These are phyloP conservation scores for Xestobium rufovillosum DNA, from an alignment of 2,888 invertebrate genomes.

Conservation along the genomic window DNA sequence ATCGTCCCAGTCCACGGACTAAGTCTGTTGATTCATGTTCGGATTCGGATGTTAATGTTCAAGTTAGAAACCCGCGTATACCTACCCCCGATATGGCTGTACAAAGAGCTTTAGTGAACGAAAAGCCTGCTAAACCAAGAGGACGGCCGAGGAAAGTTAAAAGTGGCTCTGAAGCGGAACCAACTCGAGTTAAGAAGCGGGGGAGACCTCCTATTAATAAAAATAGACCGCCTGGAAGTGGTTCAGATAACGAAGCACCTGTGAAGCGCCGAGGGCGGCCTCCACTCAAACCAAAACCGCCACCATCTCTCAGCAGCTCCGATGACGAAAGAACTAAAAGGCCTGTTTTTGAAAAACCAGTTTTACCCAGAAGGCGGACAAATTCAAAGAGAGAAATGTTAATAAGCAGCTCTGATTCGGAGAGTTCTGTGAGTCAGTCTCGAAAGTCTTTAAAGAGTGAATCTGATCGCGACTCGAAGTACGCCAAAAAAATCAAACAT, in stretches of 20 bases:
- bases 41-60: slow-evolving; percentile 35
- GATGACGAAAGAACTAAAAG: slow-evolving; percentile 39
- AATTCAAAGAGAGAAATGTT: slow-evolving; percentile 28
- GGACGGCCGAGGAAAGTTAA: slow-evolving; percentile 45
- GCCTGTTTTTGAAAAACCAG: slow-evolving; percentile 30
- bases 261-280: slow-evolving; percentile 29
- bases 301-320: slow-evolving; percentile 36
- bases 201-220: slow-evolving; percentile 27
- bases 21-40: slow-evolving; percentile 36
- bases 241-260: slow-evolving; percentile 31
- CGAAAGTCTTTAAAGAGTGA: slow-evolving; percentile 22
- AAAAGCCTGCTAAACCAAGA: slow-evolving; percentile 27
- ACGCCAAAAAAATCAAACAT: slow-evolving; percentile 26
- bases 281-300: slow-evolving; percentile 32
- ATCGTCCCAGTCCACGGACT: slow-evolving; percentile 37
- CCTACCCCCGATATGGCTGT: too few species aligned
- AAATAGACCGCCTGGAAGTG: slow-evolving; percentile 28
- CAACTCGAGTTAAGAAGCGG: slow-evolving; percentile 29
- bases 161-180: slow-evolving; percentile 19
- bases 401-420: slow-evolving; percentile 30
- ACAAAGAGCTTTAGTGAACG: slow-evolving; percentile 4
- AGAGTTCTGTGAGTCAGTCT: slow-evolving; percentile 20
- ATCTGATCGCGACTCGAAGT: slow-evolving; percentile 25
- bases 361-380: slow-evolving; percentile 30
- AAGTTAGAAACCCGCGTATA: too few species aligned